A percentile compares a stretch with the other conserved stretches of the same genome.
These are phyloP conservation scores for Morone saxatilis DNA, from an alignment of 2,113 vertebrate genomes.

Conservation along the genomic window DNA sequence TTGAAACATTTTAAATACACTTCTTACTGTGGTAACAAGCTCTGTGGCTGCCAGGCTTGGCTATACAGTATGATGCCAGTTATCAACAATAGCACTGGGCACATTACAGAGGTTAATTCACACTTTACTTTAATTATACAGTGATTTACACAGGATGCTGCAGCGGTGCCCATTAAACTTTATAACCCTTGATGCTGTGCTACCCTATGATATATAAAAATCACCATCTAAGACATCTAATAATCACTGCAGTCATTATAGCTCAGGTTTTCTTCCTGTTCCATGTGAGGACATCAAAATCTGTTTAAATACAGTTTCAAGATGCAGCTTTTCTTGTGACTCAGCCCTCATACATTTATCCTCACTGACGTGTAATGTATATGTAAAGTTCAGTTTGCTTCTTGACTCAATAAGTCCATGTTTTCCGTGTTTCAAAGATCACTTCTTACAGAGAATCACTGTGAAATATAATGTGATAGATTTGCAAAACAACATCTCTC, in stretches of 20 bases:
- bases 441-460: conserved; percentile 15
- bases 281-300: background rate
- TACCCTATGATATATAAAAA: conserved; percentile 47
- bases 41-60: conserved; percentile 10
- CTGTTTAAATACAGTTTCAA: conserved; percentile 2
- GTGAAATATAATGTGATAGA: conserved; percentile 22
- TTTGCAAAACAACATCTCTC: conserved; percentile 35
- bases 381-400: conserved; percentile 39
- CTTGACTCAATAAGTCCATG: conserved; percentile 20
- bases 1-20: background rate
- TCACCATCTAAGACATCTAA: conserved; percentile 39
- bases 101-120: conserved; percentile 41
- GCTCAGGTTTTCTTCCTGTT: conserved; percentile 37
- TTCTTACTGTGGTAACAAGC: background rate
- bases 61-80: conserved; percentile 27
- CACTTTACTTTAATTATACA: conserved; percentile 64
- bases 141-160: conserved; percentile 52
- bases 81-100: conserved; percentile 25
- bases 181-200: conserved; percentile 28
- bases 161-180: conserved; percentile 53
- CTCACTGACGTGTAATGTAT: conserved; percentile 12
- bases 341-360: conserved; percentile 6
- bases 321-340: conserved; percentile 43
- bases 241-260: conserved; percentile 53
- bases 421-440: conserved; percentile 30